Evolutionary conservation across 2,888 invertebrate species (phyloP), one percentile per base, ranked within the genome.

Genomic region (Meta bourneti): DNA sequence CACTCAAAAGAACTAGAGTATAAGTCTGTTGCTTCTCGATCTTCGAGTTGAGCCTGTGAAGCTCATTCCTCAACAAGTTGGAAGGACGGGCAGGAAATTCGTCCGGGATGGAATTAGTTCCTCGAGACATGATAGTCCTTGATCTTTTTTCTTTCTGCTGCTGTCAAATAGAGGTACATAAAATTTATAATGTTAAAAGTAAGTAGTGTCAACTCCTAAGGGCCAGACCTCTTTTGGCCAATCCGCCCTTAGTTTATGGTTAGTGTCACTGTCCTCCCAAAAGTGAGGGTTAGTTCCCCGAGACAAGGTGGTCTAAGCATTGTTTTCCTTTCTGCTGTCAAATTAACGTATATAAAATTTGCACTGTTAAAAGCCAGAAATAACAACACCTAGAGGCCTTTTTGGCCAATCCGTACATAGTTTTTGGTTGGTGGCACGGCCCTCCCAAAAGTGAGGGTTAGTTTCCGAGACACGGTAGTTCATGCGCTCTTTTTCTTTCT

Each of bases 51-150:
- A 74, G 19, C 52, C 83, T 51, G 8, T 16, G 61, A 13, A 80
- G 70, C 52, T 88, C 88, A 7, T 79, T 78, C 69, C 61, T 74
- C 7, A 81, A 9, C 71, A 75, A 16, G 19, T 54, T 81, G 7
- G 72, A 19, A 6, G 88, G 88, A 8, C 88, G 54, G 11, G 61
- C 61, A 69, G 88, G 88, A 51, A 74, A 88, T 19, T 88, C 88
- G 72, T 88, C 88, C 0, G 74, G 74, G 7, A 88, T 19, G 19
- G 72, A 11, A n/a, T 71, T 19, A 7, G 34, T 69, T 16, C 34
- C 54, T 61, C 34, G 54, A 8, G 52, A 78, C 78, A 78, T 78
- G n/a, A 51, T 78, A 20, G 8, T 52, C 16, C 8, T 34, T 34
- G 11, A 48, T 11, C 11, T 48, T 16, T 16, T 61, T 61, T 13